Evolutionary conservation across 1,140 invertebrate genomes (phyloP).

Genomic region (Branchinecta lynchi): DNA sequence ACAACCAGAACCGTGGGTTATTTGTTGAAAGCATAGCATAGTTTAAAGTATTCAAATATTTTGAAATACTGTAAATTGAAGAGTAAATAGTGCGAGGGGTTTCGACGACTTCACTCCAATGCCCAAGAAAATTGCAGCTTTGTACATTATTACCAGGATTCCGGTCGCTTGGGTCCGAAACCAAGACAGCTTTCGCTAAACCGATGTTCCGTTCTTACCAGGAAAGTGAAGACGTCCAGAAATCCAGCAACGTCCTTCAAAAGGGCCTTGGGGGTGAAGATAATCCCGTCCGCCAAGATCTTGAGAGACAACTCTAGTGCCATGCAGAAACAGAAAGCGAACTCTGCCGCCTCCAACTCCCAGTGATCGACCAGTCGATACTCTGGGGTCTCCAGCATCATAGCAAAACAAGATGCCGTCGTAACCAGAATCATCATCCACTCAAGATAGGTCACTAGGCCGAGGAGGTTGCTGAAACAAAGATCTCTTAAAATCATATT

Average conservation of each 20-base stretch:
- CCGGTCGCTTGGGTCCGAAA: too few relatives aligned
- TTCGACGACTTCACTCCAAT: too few relatives aligned
- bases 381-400: slow-evolving; percentile 95
- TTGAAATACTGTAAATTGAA: too few relatives aligned
- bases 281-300: slow-evolving; percentile 89
- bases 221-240: slow-evolving; percentile 92
- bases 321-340: slow-evolving; percentile 96
- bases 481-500: too few relatives aligned
- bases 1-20: too few relatives aligned
- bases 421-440: slow-evolving; percentile 99
- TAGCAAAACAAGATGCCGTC: slow-evolving; percentile 88
- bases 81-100: too few relatives aligned
- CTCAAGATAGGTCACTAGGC: slow-evolving; percentile 93
- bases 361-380: slow-evolving; percentile 72
- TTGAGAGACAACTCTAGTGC: slow-evolving; percentile 88
- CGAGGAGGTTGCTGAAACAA: slow-evolving; percentile 75
- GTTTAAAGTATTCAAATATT: too few relatives aligned
- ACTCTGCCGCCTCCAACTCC: slow-evolving; percentile 83
- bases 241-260: slow-evolving; percentile 84
- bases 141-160: too few relatives aligned
- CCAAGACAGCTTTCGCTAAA: too few relatives aligned
- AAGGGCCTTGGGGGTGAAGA: slow-evolving; percentile 97
- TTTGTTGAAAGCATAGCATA: too few relatives aligned
- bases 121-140: too few relatives aligned
- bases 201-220: slow-evolving; percentile 44